Evolutionary conservation across 2,797 vertebrate species (phyloP), one percentile per base, ranked within the genome.

Genomic region (Artibeus lituratus): DNA sequence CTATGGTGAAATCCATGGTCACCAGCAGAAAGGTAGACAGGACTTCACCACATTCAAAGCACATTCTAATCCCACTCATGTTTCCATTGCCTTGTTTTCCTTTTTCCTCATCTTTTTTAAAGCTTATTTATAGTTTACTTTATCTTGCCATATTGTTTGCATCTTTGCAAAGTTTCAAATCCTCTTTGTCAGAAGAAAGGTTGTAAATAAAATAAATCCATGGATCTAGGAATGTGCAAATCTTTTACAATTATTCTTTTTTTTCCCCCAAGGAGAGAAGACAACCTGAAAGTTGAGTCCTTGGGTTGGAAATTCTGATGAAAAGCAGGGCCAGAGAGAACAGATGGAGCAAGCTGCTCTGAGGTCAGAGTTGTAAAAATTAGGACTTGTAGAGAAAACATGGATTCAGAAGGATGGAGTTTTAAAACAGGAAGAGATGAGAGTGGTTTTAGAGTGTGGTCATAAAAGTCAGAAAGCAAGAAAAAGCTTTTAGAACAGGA

Each of bases 371-470:
- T 32, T 89, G 65, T 86, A 90, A 93, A 91, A 92, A 91, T 22
- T 72, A 94, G 74, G 51, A 95, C 94, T 92, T 67, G 19, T 35
- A 90, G 70, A 47, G 62, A 96, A 97, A 95, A 84, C 82, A 77
- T 55, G 37, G 83, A 87, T 88, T 96, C 37, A 10, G 92, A 93
- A 96, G 53, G 74, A 92, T 85, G 81, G 78, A 49, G 96, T 84
- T 92, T 96, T 87, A 95, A 88, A 69, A 81, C 83, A 67, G 78
- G 94, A 94, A 96, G 92, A 84, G 67, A 92, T 18, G 65, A 93
- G 86, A 97, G 92, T 95, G 91, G 89, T 94, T 95, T 97, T 96
- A 96, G 74, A 96, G 87, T 95, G 26, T 87, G 77, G 76, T 92
- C 89, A 24, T 96, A 92, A 97, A 96, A 97, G 55, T 65, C 70